phyloP scores from a whole-genome alignment of 2,888 invertebrate species.

The Yponomeuta cagnagella region DNA sequence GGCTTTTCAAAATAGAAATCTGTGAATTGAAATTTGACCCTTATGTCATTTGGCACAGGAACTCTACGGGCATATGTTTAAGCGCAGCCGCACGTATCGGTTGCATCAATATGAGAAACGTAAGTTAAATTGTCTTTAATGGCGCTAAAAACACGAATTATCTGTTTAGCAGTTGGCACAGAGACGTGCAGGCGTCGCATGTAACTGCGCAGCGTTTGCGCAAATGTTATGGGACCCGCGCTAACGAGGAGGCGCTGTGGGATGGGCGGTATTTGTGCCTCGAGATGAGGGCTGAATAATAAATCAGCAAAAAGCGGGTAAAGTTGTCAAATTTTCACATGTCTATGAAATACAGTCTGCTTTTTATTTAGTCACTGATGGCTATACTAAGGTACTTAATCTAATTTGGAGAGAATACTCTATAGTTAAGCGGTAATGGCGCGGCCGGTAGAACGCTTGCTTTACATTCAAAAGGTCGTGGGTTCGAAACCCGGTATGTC shows the following conservation, averaged over 20 bases:
- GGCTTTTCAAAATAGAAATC: background rate
- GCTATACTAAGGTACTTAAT: no score
- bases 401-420: no score
- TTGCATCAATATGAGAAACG: conserved; percentile 8
- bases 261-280: background rate
- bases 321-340: no score
- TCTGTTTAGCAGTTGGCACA: conserved; percentile 13
- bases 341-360: no score
- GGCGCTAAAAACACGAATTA: conserved; percentile 14
- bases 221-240: background rate
- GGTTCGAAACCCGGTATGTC: no score
- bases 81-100: background rate
- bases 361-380: no score
- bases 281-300: background rate
- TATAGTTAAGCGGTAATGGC: no score
- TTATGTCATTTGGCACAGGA: background rate
- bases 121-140: conserved; percentile 1
- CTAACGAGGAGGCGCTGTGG: background rate
- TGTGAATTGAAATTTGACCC: background rate
- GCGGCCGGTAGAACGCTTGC: no score
- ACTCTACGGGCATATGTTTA: background rate
- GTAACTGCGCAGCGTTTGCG: conserved; percentile 7
- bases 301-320: background rate
- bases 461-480: no score
- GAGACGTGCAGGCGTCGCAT: background rate